Conservation (phyloP, 1,140 invertebrate species). For the Scylla paramamosain region DNA sequence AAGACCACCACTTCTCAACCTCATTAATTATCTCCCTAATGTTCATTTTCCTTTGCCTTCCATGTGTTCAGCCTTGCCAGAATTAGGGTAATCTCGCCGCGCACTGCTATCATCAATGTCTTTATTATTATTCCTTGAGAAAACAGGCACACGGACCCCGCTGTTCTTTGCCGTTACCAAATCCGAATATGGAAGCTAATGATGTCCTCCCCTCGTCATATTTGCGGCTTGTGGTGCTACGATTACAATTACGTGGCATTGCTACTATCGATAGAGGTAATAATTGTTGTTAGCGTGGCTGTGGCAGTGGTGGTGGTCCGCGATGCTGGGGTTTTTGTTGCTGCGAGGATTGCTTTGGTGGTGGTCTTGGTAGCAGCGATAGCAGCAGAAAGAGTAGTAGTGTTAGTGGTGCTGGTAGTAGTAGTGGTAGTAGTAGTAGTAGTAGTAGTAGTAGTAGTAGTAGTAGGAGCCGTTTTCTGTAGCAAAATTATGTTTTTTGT, state of each 20-base stretch:
- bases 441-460: too few relatives aligned
- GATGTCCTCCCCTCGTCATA: too few relatives aligned
- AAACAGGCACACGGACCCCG: neutral
- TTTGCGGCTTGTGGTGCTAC: neutral
- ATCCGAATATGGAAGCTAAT: neutral
- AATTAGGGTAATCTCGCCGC: neutral
- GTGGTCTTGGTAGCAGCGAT: neutral
- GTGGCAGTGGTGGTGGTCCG: neutral
- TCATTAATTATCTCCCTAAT: neutral
- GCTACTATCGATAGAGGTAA: neutral
- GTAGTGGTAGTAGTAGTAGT: too few relatives aligned
- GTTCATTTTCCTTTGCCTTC: neutral
- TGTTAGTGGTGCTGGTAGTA: neutral
- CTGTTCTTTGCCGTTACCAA: neutral
- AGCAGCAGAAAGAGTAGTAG: neutral
- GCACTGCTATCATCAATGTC: neutral
- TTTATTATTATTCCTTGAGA: neutral
- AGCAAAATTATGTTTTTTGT: too few relatives aligned
- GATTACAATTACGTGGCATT: neutral
- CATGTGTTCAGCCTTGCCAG: neutral
- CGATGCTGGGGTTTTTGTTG: too few relatives aligned
- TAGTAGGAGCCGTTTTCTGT: too few relatives aligned
- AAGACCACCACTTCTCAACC: neutral
- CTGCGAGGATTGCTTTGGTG: neutral
- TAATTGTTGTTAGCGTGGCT: neutral